These are phyloP conservation scores for Heliconius melpomene DNA, from an alignment of 1,140 invertebrate species.

Conservation along the genomic window DNA sequence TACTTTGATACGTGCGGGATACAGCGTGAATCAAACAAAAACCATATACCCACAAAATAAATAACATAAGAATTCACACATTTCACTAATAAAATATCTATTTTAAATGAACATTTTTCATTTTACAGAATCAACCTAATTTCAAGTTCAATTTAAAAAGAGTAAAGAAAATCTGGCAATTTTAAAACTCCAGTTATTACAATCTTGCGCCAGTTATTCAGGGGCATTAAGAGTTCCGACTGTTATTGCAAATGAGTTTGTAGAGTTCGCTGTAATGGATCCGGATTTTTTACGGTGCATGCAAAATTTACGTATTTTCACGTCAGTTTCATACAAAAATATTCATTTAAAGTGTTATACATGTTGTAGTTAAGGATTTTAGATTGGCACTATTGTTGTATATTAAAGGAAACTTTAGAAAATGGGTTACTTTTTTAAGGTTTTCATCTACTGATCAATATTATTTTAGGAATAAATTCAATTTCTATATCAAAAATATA, in stretches of 20 bases:
- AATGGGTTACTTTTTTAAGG: no score
- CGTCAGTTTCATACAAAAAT: not conserved
- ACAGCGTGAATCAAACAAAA: no score
- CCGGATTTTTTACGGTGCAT: constrained; percentile 20
- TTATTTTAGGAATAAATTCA: no score
- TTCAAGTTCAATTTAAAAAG: constrained; percentile 21
- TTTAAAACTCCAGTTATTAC: constrained; percentile 20
- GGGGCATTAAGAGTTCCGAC: constrained; percentile 22
- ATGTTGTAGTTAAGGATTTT: not conserved
- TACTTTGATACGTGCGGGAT: no score
- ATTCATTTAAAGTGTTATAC: not conserved
- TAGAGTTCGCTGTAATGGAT: constrained; percentile 16
- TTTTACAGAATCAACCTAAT: constrained; percentile 3
- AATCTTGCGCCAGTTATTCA: constrained; percentile 20
- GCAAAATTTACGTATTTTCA: constrained; percentile 13
- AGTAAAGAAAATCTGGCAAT: constrained; percentile 21
- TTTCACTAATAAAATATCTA: not conserved
- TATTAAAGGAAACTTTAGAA: no score
- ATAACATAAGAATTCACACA: no score
- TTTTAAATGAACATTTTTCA: not conserved
- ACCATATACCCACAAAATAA: no score
- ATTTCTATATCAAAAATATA: no score
- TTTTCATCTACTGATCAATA: no score
- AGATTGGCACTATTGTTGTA: not conserved
- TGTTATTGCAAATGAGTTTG: constrained; percentile 41